These are phyloP conservation scores for Habrosyne pyritoides DNA, from an alignment of 2,888 invertebrate genomes.

Conservation along the genomic window DNA sequence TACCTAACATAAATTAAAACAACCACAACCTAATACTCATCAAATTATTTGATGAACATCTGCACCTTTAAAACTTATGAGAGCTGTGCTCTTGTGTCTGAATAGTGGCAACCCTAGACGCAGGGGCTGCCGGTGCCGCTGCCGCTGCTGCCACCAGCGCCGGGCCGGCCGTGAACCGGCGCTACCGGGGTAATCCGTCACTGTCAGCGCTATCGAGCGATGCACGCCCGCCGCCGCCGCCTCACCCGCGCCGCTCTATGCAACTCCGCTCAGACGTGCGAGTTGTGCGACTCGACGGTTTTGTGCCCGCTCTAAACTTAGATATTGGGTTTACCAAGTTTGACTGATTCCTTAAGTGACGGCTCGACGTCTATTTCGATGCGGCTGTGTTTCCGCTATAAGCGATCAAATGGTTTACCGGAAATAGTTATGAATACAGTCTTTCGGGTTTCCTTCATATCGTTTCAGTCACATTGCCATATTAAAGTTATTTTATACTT, in stretches of 20 bases:
- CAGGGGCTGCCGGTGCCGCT: slow-evolving; percentile 31
- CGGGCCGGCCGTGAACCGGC: slow-evolving; percentile 60
- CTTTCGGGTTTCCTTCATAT: slow-evolving; percentile 14
- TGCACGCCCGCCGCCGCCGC: slow-evolving; percentile 61
- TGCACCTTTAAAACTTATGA: not conserved
- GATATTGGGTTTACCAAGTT: slow-evolving; percentile 78
- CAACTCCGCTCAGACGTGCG: slow-evolving; percentile 34
- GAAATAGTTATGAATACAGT: slow-evolving; percentile 23
- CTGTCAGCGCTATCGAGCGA: slow-evolving; percentile 77
- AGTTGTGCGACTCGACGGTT: slow-evolving; percentile 29
- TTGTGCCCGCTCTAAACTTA: slow-evolving; percentile 66
- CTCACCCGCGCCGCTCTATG: slow-evolving; percentile 36
- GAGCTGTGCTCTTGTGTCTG: not conserved
- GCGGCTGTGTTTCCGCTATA: slow-evolving; percentile 18
- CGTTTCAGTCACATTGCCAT: too few relatives aligned
- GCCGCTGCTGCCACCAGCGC: too few relatives aligned
- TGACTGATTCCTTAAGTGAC: slow-evolving; percentile 67
- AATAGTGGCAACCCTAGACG: slow-evolving; percentile 11
- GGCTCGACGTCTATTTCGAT: slow-evolving; percentile 54
- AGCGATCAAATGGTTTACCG: slow-evolving; percentile 32
- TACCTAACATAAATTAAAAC: too few relatives aligned
- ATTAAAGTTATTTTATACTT: too few relatives aligned
- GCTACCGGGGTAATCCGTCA: slow-evolving; percentile 71
- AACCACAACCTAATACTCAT: too few relatives aligned
- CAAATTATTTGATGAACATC: too few relatives aligned